Base-by-base conservation (phyloP, 2,113 vertebrate genomes). In the Eulemur rufifrons region DNA sequence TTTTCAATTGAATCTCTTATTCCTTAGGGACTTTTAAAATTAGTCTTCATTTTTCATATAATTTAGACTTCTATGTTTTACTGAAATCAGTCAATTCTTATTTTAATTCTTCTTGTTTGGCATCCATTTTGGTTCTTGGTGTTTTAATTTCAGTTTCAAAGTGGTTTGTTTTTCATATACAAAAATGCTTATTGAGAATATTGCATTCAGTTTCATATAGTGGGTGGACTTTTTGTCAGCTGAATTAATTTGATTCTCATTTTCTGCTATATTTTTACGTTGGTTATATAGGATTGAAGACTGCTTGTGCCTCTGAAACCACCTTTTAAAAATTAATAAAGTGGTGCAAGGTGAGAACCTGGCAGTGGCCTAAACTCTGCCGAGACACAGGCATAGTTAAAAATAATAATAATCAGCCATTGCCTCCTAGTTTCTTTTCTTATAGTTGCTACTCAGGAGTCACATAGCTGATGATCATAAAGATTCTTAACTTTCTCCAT, bases 231-330 rank as follows among this genome's bases (percentile, higher is more conserved):
- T 89, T 86, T 83, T 39, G 89, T 77, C 76, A 39, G 27, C 13
- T 95, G 66, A 68, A 74, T 86, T 92, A 82, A 89, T 47, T 59
- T 84, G 80, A 54, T 94, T 94, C 42, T 89, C 39, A 56, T 74
- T 92, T 76, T 78, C 68, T 89, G 20, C 68, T 54, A 4, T 54
- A 42, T 90, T 93, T 96, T 69, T 82, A 77, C 45, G 17, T 37
- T 17, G 69, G 34, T 25, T 68, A 94, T 59, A 50, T 52, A 91
- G 9, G 66, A 59, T 32, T 76, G 20, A 71, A 50, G 18, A 34
- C 45, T 82, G 32, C n/a, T 81, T 47, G 37, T 77, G 27, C 52
- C 11, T 59, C 25, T 29, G 27, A 63, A 63, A 63, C 27, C 10
- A 29, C 61, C 25, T 27, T 63, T 63, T 29, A 63, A 10, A 29